phyloP scores from a whole-genome alignment of 2,797 vertebrate genomes.

The Enteromius trimaculatus region DNA sequence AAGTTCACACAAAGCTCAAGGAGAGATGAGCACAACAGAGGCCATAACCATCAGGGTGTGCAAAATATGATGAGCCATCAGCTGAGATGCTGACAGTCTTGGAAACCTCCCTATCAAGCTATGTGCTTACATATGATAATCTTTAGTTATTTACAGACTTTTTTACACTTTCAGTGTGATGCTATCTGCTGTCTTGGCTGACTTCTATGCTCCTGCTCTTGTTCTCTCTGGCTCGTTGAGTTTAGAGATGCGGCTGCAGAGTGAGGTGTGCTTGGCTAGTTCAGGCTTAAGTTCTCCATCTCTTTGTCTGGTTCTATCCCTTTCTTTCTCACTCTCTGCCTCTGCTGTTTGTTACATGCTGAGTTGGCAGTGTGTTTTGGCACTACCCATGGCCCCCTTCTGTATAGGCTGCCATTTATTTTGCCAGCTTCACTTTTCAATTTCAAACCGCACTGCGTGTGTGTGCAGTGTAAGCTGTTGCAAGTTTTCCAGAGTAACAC shows the following conservation, averaged over 20 bases:
- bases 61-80: conserved; percentile 57
- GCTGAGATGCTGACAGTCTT: conserved; percentile 44
- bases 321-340: conserved; percentile 43
- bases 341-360: conserved; percentile 50
- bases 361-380: conserved; percentile 59
- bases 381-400: conserved; percentile 40
- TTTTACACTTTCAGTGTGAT: conserved; percentile 38
- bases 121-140: conserved; percentile 40
- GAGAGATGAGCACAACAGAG: conserved; percentile 47
- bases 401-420: conserved; percentile 45
- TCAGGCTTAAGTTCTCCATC: conserved; percentile 34
- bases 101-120: conserved; percentile 38
- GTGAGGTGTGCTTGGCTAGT: conserved; percentile 54
- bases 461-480: conserved; percentile 52
- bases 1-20: conserved; percentile 41
- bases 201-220: conserved; percentile 60
- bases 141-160: conserved; percentile 7
- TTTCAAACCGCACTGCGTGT: conserved; percentile 50
- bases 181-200: conserved; percentile 60
- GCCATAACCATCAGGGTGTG: conserved; percentile 56
- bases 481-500: conserved; percentile 48
- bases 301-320: conserved; percentile 28
- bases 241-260: conserved; percentile 22
- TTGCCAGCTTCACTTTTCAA: conserved; percentile 60
- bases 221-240: conserved; percentile 44